phyloP scores from a whole-genome alignment of 1,140 invertebrate species.

The Cydia splendana region DNA sequence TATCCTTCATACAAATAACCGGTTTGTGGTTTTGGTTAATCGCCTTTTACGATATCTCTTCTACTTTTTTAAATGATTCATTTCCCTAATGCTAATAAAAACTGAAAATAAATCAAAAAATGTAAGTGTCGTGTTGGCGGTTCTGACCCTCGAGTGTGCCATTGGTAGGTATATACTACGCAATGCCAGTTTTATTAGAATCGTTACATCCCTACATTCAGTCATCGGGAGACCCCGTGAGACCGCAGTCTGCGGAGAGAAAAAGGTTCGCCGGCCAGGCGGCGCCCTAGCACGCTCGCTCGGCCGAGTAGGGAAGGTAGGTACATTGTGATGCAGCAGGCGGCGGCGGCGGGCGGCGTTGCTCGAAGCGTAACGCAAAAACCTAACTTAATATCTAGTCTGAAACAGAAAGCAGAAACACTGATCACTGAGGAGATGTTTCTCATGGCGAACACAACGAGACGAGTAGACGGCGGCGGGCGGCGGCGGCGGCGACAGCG shows the following conservation, averaged over 20 bases:
- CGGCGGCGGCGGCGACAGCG: slow-evolving; percentile 33
- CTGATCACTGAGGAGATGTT: slow-evolving; percentile 61
- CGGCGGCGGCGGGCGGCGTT: slow-evolving; percentile 44
- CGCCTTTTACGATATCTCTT: too few species aligned
- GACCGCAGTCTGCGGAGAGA: not conserved
- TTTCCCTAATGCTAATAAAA: too few species aligned
- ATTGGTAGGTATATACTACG: not conserved
- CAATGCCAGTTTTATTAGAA: not conserved
- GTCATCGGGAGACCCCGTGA: not conserved
- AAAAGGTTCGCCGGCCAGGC: slow-evolving; percentile 34
- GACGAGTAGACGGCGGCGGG: slow-evolving; percentile 27
- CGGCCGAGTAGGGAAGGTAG: slow-evolving; percentile 59
- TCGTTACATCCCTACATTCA: slow-evolving; percentile 5
- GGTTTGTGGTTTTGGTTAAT: too few species aligned
- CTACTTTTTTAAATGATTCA: too few species aligned
- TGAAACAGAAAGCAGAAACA: slow-evolving; percentile 76
- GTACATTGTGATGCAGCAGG: slow-evolving; percentile 58
- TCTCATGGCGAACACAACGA: slow-evolving; percentile 28
- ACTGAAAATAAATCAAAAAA: too few species aligned
- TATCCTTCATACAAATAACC: too few species aligned
- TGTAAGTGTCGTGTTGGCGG: too few species aligned
- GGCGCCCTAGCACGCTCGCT: slow-evolving; percentile 37
- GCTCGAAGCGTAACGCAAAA: slow-evolving; percentile 49
- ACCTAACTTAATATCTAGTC: slow-evolving; percentile 75
- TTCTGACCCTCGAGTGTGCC: not conserved